phyloP scores from a whole-genome alignment of 2,888 invertebrate genomes.

The Seira musarum region DNA sequence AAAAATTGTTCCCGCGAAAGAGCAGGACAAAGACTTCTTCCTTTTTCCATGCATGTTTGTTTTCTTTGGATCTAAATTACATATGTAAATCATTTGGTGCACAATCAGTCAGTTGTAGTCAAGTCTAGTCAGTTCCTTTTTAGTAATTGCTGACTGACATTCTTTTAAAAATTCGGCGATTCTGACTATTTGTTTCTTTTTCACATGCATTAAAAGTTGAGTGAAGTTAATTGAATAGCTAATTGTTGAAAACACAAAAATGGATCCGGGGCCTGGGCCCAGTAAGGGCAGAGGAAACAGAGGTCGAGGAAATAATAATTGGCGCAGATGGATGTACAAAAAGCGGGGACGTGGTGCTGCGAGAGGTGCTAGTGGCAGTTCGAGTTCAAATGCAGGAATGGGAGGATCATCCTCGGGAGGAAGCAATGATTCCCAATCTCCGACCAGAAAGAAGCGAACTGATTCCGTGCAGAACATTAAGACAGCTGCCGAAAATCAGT shows the following conservation, averaged over 20 bases:
- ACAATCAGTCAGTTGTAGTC: too few relatives aligned
- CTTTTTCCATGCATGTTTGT: too few relatives aligned
- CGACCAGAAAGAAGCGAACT: not conserved
- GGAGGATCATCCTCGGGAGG: not conserved
- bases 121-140: too few relatives aligned
- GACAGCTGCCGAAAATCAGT: constrained; percentile 31
- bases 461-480: constrained; percentile 28
- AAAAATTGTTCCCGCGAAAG: too few relatives aligned
- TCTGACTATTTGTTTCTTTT: too few relatives aligned
- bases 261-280: not conserved
- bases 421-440: not conserved
- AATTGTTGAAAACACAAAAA: not conserved
- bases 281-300: constrained; percentile 32
- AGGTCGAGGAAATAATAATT: constrained; percentile 9
- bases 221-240: too few relatives aligned
- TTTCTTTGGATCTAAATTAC: too few relatives aligned
- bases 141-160: too few relatives aligned
- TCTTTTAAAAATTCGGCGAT: too few relatives aligned
- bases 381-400: not conserved
- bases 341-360: constrained; percentile 23
- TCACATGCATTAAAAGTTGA: too few relatives aligned
- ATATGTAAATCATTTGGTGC: too few relatives aligned
- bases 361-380: not conserved
- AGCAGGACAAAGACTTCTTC: too few relatives aligned
- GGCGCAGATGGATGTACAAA: constrained; percentile 34